phyloP scores from a whole-genome alignment of 2,888 invertebrate genomes.

The Carpatolechia fugitivella region DNA sequence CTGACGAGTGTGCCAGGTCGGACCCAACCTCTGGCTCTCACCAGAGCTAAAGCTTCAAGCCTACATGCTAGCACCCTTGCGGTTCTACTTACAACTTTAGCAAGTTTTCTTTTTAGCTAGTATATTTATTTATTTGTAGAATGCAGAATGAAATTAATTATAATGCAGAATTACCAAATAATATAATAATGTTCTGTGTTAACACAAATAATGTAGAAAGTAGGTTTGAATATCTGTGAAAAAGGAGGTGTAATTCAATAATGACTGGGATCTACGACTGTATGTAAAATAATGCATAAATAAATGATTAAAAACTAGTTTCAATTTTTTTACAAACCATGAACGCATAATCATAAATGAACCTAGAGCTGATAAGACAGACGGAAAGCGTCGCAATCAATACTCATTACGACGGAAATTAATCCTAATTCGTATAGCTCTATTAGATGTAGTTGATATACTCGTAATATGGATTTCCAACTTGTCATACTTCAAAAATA shows the following conservation, averaged over 20 bases:
- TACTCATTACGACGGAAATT: too few species aligned
- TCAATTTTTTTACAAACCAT: background rate
- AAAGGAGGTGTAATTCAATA: background rate
- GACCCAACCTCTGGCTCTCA: too few species aligned
- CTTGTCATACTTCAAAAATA: too few species aligned
- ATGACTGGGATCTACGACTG: background rate
- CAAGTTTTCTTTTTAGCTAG: background rate
- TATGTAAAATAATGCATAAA: background rate
- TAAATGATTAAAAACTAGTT: background rate
- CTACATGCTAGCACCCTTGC: background rate
- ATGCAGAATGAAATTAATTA: too few species aligned
- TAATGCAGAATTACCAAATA: too few species aligned
- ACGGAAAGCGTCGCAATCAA: too few species aligned
- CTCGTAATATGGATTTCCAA: too few species aligned
- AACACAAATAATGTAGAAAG: background rate
- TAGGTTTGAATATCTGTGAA: background rate
- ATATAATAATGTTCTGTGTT: background rate
- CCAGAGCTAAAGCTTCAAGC: background rate
- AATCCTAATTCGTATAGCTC: too few species aligned
- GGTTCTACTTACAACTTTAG: background rate
- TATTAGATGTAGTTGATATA: too few species aligned
- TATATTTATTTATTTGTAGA: background rate
- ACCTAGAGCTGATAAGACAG: too few species aligned
- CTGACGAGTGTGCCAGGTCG: constrained; percentile 43
- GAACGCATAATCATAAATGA: too few species aligned